Conservation (phyloP, 1,140 invertebrate genomes). For the Araneus ventricosus region DNA sequence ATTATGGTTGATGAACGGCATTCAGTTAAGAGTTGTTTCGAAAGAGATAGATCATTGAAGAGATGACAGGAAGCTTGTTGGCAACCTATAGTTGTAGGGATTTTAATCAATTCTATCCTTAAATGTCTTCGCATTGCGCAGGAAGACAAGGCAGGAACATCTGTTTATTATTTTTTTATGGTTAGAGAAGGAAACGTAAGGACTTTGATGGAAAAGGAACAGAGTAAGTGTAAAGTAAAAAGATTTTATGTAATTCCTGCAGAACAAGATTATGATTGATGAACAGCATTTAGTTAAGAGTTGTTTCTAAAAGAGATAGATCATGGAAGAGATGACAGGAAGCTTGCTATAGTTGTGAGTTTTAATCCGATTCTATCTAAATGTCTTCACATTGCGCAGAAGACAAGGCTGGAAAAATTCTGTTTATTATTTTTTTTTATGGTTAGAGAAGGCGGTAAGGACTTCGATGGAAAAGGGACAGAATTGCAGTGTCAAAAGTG, state of each 20-base stretch:
- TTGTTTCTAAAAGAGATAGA: too few species aligned
- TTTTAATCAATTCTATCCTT: slow-evolving; percentile 20
- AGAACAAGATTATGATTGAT: too few species aligned
- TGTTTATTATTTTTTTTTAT: neutral
- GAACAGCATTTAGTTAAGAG: too few species aligned
- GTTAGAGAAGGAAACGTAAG: too few species aligned
- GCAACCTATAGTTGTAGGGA: slow-evolving; percentile 48
- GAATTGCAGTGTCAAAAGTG: too few species aligned
- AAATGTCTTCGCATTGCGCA: neutral
- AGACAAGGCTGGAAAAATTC: neutral
- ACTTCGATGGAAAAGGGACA: too few species aligned
- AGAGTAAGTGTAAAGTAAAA: too few species aligned
- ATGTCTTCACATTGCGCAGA: neutral
- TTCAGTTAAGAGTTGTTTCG: too few species aligned
- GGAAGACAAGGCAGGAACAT: neutral
- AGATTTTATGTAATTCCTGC: too few species aligned
- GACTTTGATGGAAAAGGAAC: too few species aligned
- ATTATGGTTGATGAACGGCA: too few species aligned
- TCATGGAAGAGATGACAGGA: slow-evolving; percentile 45
- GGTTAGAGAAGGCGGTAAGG: too few species aligned
- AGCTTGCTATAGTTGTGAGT: slow-evolving; percentile 52
- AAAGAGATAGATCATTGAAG: neutral
- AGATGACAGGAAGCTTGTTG: slow-evolving; percentile 63
- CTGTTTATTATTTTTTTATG: neutral
- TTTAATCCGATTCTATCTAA: slow-evolving; percentile 3